Evolutionary conservation across 2,797 vertebrate genomes (phyloP), one percentile per base, ranked within the genome.

Genomic region (Chaunax sp.): DNA sequence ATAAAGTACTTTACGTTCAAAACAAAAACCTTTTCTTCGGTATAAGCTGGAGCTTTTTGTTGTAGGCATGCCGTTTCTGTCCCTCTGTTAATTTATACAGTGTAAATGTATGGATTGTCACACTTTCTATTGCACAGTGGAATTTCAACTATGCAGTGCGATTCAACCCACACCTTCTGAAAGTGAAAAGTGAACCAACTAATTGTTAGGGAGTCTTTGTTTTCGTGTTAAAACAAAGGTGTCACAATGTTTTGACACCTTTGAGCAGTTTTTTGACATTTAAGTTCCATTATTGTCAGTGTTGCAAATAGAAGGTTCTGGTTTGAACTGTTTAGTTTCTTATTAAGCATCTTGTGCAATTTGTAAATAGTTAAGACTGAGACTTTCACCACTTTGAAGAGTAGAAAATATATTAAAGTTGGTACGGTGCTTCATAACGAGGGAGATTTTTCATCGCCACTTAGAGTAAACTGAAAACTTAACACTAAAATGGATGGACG

Each of bases 1-100:
- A n/a, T n/a, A 12, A 52, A 62, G 12, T 25, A 46, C 11, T 54
- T 37, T 11, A 47, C 8, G 61, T 38, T 35, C 33, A 35, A 30
- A 30, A 30, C 8, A 35, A 35, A 5, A 35, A 7, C 18, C 10
- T 28, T 52, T n/a, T 53, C 50, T 33, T 59, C 26, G 4, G 8
- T 54, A 20, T 28, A 22, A 72, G 18, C 37, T 59, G 28, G 47
- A 59, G 44, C 8, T 51, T 18, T 69, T 47, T 67, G 15, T 69
- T 57, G 13, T 30, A 6, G 5, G 10, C 4, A 3, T 12, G 13
- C 14, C 40, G 13, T 28, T 28, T n/a, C 14, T 46, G 14, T n/a
- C 5, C 10, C 33, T 5, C 5, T 30, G 15, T 45, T 4, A 12
- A 33, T n/a, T 52, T 43, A 43, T 37, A 44, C 18, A 51, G 20